Percentiles rank a stretch among this genome's conserved stretches.
Evolutionary conservation across 2,113 vertebrate genomes (phyloP).

Genomic region (Tenrec ecaudatus): DNA sequence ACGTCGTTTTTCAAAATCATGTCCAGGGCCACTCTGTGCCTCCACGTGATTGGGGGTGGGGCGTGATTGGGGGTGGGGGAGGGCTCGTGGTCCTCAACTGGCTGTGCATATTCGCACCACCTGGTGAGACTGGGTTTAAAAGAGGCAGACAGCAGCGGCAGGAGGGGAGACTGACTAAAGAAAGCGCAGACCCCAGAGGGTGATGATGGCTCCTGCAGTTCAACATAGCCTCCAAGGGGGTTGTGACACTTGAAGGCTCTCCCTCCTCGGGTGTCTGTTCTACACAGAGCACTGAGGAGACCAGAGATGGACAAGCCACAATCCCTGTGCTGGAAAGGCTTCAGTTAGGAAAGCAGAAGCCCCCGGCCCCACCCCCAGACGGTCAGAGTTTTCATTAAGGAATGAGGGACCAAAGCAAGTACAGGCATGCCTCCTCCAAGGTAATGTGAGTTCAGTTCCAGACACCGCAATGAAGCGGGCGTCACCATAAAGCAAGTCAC

Average conservation of each 20-base stretch:
- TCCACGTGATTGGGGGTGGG: neutral
- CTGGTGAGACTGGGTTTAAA: neutral
- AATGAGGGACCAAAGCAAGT: neutral
- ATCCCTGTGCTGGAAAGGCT: neutral
- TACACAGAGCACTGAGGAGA: neutral
- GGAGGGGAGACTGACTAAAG: conserved; percentile 9
- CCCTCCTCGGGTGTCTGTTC: neutral
- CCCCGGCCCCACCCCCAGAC: neutral
- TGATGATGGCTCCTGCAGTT: neutral
- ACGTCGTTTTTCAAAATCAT: conserved; percentile 39
- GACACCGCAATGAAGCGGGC: too few species aligned
- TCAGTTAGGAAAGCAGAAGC: neutral
- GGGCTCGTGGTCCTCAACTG: neutral
- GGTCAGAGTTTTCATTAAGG: neutral
- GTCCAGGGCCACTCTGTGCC: conserved; percentile 8
- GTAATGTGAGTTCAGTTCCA: too few species aligned
- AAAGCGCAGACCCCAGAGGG: conserved; percentile 6
- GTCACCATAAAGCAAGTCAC: too few species aligned
- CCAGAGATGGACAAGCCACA: neutral
- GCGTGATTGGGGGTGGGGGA: too few species aligned
- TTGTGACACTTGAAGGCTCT: neutral
- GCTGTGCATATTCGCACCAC: conserved; percentile 15
- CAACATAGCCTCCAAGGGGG: neutral
- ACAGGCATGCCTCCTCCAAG: too few species aligned
- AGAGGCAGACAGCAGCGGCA: neutral